Conservation (phyloP, 2,113 vertebrate genomes). For the Dipodomys merriami region DNA sequence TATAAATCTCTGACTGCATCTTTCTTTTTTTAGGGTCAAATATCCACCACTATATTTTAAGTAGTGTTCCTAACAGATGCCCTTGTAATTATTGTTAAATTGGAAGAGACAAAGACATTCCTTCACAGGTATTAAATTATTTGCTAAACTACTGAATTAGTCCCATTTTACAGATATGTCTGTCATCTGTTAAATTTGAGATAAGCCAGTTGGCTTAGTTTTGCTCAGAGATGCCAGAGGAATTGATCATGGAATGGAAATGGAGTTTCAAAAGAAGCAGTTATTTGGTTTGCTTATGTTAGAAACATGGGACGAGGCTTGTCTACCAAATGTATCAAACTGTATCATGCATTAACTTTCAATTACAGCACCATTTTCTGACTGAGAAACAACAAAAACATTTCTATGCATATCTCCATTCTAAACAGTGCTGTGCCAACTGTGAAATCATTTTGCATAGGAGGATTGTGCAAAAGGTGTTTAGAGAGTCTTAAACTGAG, state of each 20-base stretch:
- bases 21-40: constrained; percentile 40
- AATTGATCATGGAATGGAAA: background rate
- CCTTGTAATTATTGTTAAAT: constrained; percentile 52
- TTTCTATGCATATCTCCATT: constrained; percentile 42
- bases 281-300: constrained; percentile 47
- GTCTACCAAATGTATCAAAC: constrained; percentile 7
- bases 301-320: constrained; percentile 11
- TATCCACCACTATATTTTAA: constrained; percentile 16
- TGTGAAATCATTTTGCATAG: constrained; percentile 19
- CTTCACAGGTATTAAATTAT: constrained; percentile 24
- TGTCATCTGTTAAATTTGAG: constrained; percentile 51
- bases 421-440: background rate
- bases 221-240: constrained; percentile 46
- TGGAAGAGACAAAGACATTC: constrained; percentile 17
- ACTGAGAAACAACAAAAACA: constrained; percentile 40
- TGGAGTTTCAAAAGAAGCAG: background rate
- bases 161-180: background rate
- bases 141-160: constrained; percentile 49
- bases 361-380: constrained; percentile 31
- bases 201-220: constrained; percentile 18
- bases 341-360: constrained; percentile 34
- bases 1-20: background rate
- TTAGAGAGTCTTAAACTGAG: background rate
- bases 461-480: constrained; percentile 1
- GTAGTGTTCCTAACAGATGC: background rate